phyloP scores from a whole-genome alignment of 2,797 vertebrate species.

The Sebastes iracundus region DNA sequence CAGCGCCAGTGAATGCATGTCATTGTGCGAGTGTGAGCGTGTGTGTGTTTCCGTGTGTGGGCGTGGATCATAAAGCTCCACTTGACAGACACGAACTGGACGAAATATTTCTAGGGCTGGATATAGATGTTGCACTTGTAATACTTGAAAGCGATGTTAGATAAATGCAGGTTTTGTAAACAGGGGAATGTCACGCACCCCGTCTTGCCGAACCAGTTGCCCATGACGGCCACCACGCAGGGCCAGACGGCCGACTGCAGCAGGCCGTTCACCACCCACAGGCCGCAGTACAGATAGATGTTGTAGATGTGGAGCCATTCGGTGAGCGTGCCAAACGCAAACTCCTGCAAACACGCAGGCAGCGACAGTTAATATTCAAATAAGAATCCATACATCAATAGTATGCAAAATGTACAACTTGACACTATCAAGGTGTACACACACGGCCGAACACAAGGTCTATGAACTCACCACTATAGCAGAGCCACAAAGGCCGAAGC shows the following conservation, averaged over 20 bases:
- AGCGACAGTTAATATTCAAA: neutral
- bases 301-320: slow-evolving; percentile 97
- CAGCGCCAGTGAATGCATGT: slow-evolving; percentile 37
- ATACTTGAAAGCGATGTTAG: neutral
- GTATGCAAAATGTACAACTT: neutral
- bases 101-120: neutral
- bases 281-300: slow-evolving; percentile 89
- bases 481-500: slow-evolving; percentile 94
- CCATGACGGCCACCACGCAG: slow-evolving; percentile 97
- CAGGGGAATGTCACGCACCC: slow-evolving; percentile 81
- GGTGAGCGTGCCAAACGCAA: slow-evolving; percentile 91
- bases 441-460: neutral
- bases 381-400: neutral
- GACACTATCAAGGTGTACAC: neutral
- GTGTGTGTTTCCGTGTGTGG: neutral
- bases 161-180: neutral
- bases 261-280: slow-evolving; percentile 95
- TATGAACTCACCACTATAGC: slow-evolving; percentile 88
- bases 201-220: slow-evolving; percentile 97
- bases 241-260: slow-evolving; percentile 98
- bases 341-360: slow-evolving; percentile 81
- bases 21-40: slow-evolving; percentile 24
- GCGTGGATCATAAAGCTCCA: neutral
- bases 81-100: neutral
- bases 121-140: neutral